These are phyloP conservation scores for Danaus melanippus DNA, from an alignment of 1,140 invertebrate genomes.

Conservation along the genomic window DNA sequence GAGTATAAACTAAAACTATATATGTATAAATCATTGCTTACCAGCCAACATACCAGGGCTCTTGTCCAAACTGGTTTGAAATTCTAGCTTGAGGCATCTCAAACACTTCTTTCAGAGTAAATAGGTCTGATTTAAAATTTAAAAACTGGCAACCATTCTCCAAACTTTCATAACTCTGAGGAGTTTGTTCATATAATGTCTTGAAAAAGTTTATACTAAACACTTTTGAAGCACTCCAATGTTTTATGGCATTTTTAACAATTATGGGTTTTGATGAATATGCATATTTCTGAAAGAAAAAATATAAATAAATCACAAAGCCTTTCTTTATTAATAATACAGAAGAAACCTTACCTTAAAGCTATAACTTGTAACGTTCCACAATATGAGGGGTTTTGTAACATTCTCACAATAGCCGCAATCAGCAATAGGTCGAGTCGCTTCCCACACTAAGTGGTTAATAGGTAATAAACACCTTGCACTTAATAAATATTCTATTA, in stretches of 20 bases:
- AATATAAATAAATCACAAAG: background rate
- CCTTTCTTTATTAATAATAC: background rate
- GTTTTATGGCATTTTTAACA: slow-evolving; percentile 80
- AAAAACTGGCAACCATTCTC: slow-evolving; percentile 91
- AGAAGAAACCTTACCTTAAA: slow-evolving; percentile 71
- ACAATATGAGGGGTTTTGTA: slow-evolving; percentile 74
- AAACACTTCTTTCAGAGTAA: slow-evolving; percentile 84
- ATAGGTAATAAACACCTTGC: slow-evolving; percentile 84
- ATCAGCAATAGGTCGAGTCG: slow-evolving; percentile 85
- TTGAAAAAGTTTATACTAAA: slow-evolving; percentile 86
- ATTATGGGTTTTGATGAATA: slow-evolving; percentile 88
- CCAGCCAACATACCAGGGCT: slow-evolving; percentile 94
- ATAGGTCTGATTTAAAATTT: slow-evolving; percentile 89
- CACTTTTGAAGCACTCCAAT: slow-evolving; percentile 83
- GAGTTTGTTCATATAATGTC: slow-evolving; percentile 78
- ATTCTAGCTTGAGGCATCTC: slow-evolving; percentile 80
- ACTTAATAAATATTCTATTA: slow-evolving; percentile 54
- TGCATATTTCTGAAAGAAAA: slow-evolving; percentile 69
- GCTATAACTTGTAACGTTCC: slow-evolving; percentile 77
- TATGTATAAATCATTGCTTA: slow-evolving; percentile 65
- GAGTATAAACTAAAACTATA: too few relatives aligned
- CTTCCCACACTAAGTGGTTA: slow-evolving; percentile 89
- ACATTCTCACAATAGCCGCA: slow-evolving; percentile 82
- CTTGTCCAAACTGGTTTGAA: slow-evolving; percentile 73
- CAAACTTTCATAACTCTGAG: slow-evolving; percentile 77